These are phyloP conservation scores for Globodera rostochiensis DNA, from an alignment of 1,140 invertebrate genomes.

Conservation along the genomic window DNA sequence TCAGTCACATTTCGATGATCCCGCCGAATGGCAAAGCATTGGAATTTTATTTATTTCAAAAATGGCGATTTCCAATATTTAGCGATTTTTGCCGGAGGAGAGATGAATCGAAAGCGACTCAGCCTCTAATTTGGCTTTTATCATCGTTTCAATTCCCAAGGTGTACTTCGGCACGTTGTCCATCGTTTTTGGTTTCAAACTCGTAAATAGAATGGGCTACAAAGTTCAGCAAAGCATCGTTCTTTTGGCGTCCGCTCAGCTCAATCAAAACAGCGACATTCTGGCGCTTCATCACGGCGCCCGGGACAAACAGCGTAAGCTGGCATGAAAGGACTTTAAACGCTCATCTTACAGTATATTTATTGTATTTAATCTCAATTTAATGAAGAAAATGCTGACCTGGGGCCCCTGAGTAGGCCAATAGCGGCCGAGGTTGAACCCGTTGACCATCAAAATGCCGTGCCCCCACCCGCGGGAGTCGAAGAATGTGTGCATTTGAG, in stretches of 20 bases:
- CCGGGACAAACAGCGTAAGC: slow-evolving; percentile 40
- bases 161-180: too few species aligned
- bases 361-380: too few species aligned
- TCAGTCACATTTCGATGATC: too few species aligned
- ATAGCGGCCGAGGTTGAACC: slow-evolving; percentile 40
- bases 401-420: slow-evolving; percentile 41
- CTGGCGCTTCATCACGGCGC: slow-evolving; percentile 33
- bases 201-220: neutral
- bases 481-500: slow-evolving; percentile 32
- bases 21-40: too few species aligned
- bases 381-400: slow-evolving; percentile 2
- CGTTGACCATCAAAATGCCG: slow-evolving; percentile 38
- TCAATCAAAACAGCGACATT: slow-evolving; percentile 30
- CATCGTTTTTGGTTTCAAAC: neutral
- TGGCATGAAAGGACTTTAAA: neutral
- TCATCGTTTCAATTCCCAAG: too few species aligned
- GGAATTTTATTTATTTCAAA: too few species aligned
- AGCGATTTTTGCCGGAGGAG: too few species aligned
- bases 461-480: slow-evolving; percentile 33
- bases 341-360: neutral
- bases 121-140: too few species aligned
- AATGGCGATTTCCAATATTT: too few species aligned
- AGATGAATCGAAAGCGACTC: too few species aligned
- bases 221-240: neutral
- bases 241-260: slow-evolving; percentile 10